Conservation (phyloP, 2,888 invertebrate genomes). For the Hylaea fasciaria region DNA sequence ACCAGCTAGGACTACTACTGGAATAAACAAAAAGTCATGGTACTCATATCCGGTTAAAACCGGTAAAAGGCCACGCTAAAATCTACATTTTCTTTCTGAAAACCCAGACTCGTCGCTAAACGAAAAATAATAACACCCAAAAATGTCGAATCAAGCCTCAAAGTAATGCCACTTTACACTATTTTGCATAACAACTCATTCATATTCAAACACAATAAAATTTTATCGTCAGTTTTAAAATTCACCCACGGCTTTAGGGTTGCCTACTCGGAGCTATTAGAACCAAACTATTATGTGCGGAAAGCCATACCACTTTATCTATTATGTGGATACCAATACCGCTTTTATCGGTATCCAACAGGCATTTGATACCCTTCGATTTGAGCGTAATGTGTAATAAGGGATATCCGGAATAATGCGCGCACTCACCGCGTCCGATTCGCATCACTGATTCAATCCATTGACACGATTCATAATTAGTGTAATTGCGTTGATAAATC, state of each 20-base stretch:
- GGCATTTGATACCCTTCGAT: constrained; percentile 24
- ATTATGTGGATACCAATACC: constrained; percentile 23
- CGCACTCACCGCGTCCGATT: constrained; percentile 1
- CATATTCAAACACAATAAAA: constrained; percentile 15
- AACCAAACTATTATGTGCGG: constrained; percentile 21
- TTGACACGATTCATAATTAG: too few relatives aligned
- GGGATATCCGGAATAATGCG: constrained; percentile 14
- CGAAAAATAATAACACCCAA: too few relatives aligned
- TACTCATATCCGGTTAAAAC: too few relatives aligned
- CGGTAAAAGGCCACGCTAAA: too few relatives aligned
- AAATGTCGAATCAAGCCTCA: too few relatives aligned
- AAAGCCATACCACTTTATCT: constrained; percentile 16
- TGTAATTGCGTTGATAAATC: too few relatives aligned
- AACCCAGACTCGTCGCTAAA: too few relatives aligned
- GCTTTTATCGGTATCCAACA: constrained; percentile 24
- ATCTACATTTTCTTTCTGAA: too few relatives aligned
- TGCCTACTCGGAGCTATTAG: constrained; percentile 7
- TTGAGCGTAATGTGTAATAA: constrained; percentile 21
- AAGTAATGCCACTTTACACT: too few relatives aligned
- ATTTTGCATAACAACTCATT: constrained; percentile 3
- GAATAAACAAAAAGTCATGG: too few relatives aligned
- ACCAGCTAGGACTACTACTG: too few relatives aligned
- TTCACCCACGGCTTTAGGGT: constrained; percentile 7
- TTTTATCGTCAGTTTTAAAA: constrained; percentile 22
- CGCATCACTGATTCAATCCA: neutral